Percentiles rank a stretch among this genome's conserved stretches.
Evolutionary conservation across 1,140 invertebrate genomes (phyloP).

Genomic region (Anagrus nilaparvatae): DNA sequence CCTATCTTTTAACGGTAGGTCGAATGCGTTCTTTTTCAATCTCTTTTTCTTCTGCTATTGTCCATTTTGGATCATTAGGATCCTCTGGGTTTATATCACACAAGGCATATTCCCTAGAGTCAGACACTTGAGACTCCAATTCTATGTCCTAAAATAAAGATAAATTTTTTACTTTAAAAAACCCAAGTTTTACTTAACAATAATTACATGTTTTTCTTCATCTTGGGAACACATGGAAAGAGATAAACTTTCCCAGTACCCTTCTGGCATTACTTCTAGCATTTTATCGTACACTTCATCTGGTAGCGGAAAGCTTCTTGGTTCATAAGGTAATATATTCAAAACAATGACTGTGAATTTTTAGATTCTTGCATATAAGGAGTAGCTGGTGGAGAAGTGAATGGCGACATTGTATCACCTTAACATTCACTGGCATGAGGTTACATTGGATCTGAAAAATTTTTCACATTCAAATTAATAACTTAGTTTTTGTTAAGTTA

Average conservation of each 20-base stretch:
- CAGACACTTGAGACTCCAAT: conserved; percentile 43
- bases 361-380: conserved; percentile 37
- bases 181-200: too few species aligned
- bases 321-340: conserved; percentile 61
- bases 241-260: conserved; percentile 50
- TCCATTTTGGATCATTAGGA: conserved; percentile 75
- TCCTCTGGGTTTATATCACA: conserved; percentile 56
- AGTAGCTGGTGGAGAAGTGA: conserved; percentile 50
- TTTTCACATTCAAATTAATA: too few species aligned
- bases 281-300: conserved; percentile 62
- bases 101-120: conserved; percentile 50
- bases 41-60: conserved; percentile 40
- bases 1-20: conserved; percentile 41
- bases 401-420: conserved; percentile 41
- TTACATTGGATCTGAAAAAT: conserved; percentile 44
- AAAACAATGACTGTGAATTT: conserved; percentile 31
- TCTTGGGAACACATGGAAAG: conserved; percentile 41
- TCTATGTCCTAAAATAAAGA: conserved; percentile 37
- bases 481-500: too few species aligned
- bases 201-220: too few species aligned
- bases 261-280: conserved; percentile 56
- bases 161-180: too few species aligned
- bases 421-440: conserved; percentile 42
- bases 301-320: conserved; percentile 60
- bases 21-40: conserved; percentile 41